phyloP scores from a whole-genome alignment of 2,797 vertebrate genomes.

The Pseudochirops corinnae region DNA sequence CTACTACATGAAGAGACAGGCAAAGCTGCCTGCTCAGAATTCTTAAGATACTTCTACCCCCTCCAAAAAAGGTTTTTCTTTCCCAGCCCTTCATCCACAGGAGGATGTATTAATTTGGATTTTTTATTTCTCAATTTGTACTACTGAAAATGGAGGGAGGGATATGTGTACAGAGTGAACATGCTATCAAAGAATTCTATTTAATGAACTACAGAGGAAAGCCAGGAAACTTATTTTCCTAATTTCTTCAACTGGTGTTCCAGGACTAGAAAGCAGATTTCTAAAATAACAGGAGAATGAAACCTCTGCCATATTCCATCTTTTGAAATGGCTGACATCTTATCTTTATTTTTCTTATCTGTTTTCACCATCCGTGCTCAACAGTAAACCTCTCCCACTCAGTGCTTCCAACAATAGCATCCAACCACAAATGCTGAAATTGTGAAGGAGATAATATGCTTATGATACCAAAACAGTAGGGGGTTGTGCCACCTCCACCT shows the following conservation, averaged over 20 bases:
- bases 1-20: neutral
- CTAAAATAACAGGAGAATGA: slow-evolving; percentile 26
- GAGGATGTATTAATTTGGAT: slow-evolving; percentile 40
- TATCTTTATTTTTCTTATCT: slow-evolving; percentile 53
- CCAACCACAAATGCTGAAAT: slow-evolving; percentile 48
- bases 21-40: slow-evolving; percentile 12
- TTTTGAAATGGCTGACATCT: slow-evolving; percentile 41
- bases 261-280: slow-evolving; percentile 40
- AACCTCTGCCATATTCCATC: slow-evolving; percentile 17
- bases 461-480: slow-evolving; percentile 43
- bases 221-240: slow-evolving; percentile 38
- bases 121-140: slow-evolving; percentile 40
- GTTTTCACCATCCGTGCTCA: slow-evolving; percentile 48
- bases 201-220: neutral
- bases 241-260: slow-evolving; percentile 44
- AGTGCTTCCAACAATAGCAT: slow-evolving; percentile 20
- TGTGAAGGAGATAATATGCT: slow-evolving; percentile 1
- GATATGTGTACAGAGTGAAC: neutral
- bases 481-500: slow-evolving; percentile 41
- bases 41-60: neutral
- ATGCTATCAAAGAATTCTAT: slow-evolving; percentile 28
- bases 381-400: slow-evolving; percentile 65
- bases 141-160: neutral
- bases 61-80: slow-evolving; percentile 30
- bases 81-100: slow-evolving; percentile 32